A percentile compares a stretch with the other conserved stretches of the same genome.
These are phyloP conservation scores for Pipa parva DNA, from an alignment of 2,113 vertebrate species.

Conservation along the genomic window DNA sequence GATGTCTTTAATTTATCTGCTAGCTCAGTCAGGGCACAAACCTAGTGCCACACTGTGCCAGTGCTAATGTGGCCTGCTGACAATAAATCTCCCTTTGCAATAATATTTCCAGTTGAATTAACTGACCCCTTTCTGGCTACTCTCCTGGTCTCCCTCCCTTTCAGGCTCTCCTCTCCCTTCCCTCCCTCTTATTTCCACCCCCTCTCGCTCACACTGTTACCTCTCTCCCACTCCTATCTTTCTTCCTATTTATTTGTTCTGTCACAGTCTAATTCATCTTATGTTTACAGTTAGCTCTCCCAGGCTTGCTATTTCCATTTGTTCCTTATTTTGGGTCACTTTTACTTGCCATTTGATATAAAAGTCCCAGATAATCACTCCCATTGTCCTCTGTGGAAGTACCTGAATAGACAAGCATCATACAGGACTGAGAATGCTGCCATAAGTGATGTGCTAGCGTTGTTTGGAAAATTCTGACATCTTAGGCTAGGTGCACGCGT, in stretches of 20 bases:
- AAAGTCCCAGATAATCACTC: too few species aligned
- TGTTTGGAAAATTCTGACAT: too few species aligned
- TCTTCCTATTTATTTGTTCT: constrained; percentile 1
- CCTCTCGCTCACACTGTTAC: background rate
- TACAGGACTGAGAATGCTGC: too few species aligned
- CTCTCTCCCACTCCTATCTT: background rate
- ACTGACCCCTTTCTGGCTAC: constrained; percentile 55
- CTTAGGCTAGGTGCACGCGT: too few species aligned
- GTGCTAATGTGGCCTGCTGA: constrained; percentile 54
- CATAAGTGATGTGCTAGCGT: too few species aligned
- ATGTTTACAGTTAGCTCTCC: background rate
- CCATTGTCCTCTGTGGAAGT: too few species aligned
- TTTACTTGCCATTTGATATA: too few species aligned
- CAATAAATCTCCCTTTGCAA: constrained; percentile 60
- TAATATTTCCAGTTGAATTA: constrained; percentile 59
- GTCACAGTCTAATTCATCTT: constrained; percentile 29
- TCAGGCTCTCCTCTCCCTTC: constrained; percentile 28
- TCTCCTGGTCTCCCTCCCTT: constrained; percentile 45
- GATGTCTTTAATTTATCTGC: constrained; percentile 65
- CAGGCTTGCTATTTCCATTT: background rate
- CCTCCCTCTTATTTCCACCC: background rate
- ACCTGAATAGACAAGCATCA: too few species aligned
- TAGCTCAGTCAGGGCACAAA: constrained; percentile 56
- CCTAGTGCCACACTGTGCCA: constrained; percentile 52
- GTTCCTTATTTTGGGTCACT: background rate